phyloP scores from a whole-genome alignment of 2,797 vertebrate species.

The Siniperca obscura region DNA sequence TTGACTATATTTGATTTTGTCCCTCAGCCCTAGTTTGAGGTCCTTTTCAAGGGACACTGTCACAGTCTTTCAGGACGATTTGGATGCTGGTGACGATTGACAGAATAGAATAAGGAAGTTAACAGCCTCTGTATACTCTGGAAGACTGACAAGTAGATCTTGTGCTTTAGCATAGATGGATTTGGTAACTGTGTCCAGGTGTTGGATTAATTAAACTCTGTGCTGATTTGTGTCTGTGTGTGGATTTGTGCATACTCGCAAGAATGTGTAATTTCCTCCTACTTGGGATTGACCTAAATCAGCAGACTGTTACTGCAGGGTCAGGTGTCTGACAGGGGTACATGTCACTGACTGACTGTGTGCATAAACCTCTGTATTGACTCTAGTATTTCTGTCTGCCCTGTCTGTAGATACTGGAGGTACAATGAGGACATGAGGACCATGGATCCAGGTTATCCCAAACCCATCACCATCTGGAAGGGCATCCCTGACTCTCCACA shows the following conservation, averaged over 20 bases:
- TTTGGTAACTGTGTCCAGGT: not conserved
- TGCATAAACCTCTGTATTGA: not conserved
- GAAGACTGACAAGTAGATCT: not conserved
- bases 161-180: not conserved
- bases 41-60: not conserved
- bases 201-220: conserved; percentile 19
- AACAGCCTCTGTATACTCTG: not conserved
- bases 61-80: not conserved
- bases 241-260: not conserved
- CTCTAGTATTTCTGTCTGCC: conserved; percentile 25
- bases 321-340: not conserved
- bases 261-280: not conserved
- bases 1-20: not conserved
- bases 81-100: not conserved
- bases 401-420: conserved; percentile 91
- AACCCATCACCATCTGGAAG: conserved; percentile 97
- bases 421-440: conserved; percentile 98
- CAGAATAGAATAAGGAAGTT: not conserved
- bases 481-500: conserved; percentile 97
- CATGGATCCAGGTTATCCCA: conserved; percentile 98
- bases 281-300: not conserved
- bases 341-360: not conserved
- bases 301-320: not conserved
- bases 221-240: not conserved
- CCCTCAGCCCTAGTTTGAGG: not conserved